These are phyloP conservation scores for Marasmarcha lunaedactyla DNA, from an alignment of 2,888 invertebrate genomes.

Conservation along the genomic window DNA sequence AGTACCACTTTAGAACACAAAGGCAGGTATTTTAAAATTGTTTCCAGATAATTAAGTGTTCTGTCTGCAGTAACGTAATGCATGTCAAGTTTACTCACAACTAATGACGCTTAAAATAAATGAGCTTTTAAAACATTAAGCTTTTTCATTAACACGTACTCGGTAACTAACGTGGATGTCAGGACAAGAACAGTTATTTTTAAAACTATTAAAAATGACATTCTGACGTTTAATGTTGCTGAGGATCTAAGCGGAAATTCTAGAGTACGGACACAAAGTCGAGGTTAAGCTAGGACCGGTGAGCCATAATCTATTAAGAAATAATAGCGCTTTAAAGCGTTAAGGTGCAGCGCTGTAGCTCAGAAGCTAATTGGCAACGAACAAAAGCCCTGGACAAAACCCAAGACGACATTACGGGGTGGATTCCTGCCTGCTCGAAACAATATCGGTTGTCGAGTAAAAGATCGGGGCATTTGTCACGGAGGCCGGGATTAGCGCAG, in stretches of 20 bases:
- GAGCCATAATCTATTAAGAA: slow-evolving; percentile 49
- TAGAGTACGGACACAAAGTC: slow-evolving; percentile 29
- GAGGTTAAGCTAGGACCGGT: slow-evolving; percentile 23
- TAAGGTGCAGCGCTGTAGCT: slow-evolving; percentile 14
- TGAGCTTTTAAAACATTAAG: slow-evolving; percentile 2
- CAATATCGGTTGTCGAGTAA: not conserved
- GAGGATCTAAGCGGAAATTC: slow-evolving; percentile 16
- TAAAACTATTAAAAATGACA: not conserved
- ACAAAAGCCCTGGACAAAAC: slow-evolving; percentile 45
- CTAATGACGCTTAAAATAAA: slow-evolving; percentile 13
- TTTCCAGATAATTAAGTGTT: not conserved
- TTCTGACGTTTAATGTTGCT: not conserved
- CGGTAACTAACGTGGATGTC: not conserved
- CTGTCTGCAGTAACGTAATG: not conserved
- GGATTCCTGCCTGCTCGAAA: slow-evolving; percentile 30
- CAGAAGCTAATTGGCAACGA: slow-evolving; percentile 40
- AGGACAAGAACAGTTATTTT: not conserved
- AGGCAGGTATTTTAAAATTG: no score
- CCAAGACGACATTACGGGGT: slow-evolving; percentile 33
- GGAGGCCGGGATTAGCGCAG: slow-evolving; percentile 21
- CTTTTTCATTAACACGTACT: not conserved
- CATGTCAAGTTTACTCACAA: slow-evolving; percentile 10
- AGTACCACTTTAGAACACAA: no score
- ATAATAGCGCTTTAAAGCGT: slow-evolving; percentile 27
- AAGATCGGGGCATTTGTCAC: no score